Percentiles rank a stretch among this genome's conserved stretches.
phyloP scores from a whole-genome alignment of 2,113 vertebrate species.

The Triplophysa dalaica region DNA sequence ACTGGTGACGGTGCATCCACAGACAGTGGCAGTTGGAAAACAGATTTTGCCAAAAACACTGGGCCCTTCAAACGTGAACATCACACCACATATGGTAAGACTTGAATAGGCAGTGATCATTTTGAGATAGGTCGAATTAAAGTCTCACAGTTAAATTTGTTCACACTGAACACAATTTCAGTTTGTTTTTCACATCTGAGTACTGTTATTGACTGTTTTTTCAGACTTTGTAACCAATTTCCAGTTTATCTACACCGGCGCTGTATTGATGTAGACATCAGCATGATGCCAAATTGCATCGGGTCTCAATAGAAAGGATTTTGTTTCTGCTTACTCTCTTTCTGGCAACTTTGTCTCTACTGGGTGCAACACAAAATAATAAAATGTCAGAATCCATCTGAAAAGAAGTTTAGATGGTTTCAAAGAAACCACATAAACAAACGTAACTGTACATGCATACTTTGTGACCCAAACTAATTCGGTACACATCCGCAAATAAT shows the following conservation, averaged over 20 bases:
- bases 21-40: constrained; percentile 86
- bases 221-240: background rate
- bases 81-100: constrained; percentile 96
- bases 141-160: background rate
- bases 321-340: no score
- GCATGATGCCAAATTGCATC: no score
- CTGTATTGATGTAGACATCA: no score
- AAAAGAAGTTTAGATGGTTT: no score
- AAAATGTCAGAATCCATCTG: background rate
- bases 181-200: background rate
- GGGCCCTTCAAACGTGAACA: constrained; percentile 94
- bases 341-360: no score
- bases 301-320: no score
- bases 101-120: background rate
- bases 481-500: no score
- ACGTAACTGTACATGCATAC: no score
- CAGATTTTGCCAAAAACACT: constrained; percentile 98
- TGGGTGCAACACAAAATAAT: no score
- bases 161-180: background rate
- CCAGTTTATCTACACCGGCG: background rate
- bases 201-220: background rate
- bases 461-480: no score
- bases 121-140: background rate
- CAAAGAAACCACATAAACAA: no score
- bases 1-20: constrained; percentile 91